These are phyloP conservation scores for Danio kyathit DNA, from an alignment of 2,797 vertebrate species.

Conservation along the genomic window DNA sequence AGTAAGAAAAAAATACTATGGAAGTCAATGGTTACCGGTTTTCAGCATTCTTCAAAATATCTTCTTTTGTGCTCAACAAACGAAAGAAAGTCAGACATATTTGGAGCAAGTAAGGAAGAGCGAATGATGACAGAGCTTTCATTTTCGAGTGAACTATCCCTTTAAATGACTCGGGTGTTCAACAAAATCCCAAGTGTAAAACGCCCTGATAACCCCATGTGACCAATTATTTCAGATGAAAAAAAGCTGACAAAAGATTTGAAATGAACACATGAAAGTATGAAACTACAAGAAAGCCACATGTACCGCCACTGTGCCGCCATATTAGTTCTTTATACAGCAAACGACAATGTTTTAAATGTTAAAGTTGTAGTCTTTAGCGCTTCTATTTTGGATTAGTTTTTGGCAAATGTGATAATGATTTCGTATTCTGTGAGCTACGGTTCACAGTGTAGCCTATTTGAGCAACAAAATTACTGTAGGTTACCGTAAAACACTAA, in stretches of 20 bases:
- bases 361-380: neutral
- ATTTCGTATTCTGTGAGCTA: neutral
- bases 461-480: neutral
- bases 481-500: too few relatives aligned
- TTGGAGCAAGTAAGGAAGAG: too few relatives aligned
- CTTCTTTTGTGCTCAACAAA: too few relatives aligned
- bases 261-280: neutral
- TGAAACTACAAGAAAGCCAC: neutral
- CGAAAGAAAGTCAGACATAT: too few relatives aligned
- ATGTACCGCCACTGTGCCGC: neutral
- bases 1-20: too few relatives aligned
- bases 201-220: neutral
- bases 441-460: neutral
- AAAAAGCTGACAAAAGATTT: conserved; percentile 3
- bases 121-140: too few relatives aligned
- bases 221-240: neutral
- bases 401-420: neutral
- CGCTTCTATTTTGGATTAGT: conserved; percentile 8
- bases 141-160: too few relatives aligned
- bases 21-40: too few relatives aligned
- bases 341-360: neutral
- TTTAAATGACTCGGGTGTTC: neutral
- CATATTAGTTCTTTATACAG: neutral
- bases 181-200: neutral
- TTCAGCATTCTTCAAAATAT: too few relatives aligned